Conservation (phyloP, 2,888 invertebrate genomes). For the Drosophila nr. perissopoda region DNA sequence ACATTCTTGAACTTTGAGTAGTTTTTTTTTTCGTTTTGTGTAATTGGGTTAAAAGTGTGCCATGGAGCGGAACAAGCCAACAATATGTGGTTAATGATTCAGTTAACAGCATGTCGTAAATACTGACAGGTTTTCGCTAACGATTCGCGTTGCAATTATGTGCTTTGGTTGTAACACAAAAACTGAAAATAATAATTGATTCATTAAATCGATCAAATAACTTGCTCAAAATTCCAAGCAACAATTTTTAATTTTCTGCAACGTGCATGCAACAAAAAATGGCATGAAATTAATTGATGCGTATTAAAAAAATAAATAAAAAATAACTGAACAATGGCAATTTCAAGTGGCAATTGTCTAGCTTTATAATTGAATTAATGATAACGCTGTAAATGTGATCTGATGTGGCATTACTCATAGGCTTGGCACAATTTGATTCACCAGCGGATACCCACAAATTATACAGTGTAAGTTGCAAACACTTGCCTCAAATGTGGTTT, state of each 20-base stretch:
- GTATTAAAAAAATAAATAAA: conserved; percentile 37
- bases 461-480: background rate
- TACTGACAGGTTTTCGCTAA: conserved; percentile 41
- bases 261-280: conserved; percentile 23
- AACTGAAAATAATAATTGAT: conserved; percentile 33
- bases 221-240: conserved; percentile 65
- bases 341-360: conserved; percentile 12
- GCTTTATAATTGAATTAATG: background rate
- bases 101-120: background rate
- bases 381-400: conserved; percentile 7
- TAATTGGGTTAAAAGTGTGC: conserved; percentile 50
- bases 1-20: conserved; percentile 53
- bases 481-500: conserved; percentile 8
- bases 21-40: background rate
- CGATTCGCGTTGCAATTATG: conserved; percentile 41
- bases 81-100: conserved; percentile 27
- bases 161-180: conserved; percentile 26
- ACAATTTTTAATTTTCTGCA: background rate
- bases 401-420: conserved; percentile 9
- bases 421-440: conserved; percentile 16
- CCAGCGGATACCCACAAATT: conserved; percentile 1
- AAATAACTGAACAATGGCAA: conserved; percentile 18
- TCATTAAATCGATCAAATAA: conserved; percentile 35
- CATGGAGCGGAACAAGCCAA: conserved; percentile 43
- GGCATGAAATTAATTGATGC: conserved; percentile 56